Conservation (phyloP, 2,113 vertebrate genomes). For the Cichladusa arquata region DNA sequence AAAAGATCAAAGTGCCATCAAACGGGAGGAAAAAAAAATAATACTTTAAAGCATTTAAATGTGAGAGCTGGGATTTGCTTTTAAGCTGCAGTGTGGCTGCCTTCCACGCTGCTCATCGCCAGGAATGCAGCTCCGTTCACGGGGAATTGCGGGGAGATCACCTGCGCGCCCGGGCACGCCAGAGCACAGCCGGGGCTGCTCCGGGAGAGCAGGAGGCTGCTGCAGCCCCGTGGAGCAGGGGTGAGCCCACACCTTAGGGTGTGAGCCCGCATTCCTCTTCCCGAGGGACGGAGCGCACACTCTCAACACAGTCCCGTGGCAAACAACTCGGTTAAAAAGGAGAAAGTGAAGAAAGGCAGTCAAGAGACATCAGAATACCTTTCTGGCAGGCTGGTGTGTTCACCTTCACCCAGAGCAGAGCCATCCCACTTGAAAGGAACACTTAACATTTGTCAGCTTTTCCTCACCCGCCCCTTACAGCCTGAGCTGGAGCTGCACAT, state of each 20-base stretch:
- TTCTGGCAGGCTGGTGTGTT: background rate
- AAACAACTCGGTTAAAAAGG: background rate
- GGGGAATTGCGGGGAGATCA: background rate
- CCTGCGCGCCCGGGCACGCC: constrained; percentile 29
- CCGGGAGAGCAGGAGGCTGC: background rate
- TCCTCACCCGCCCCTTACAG: background rate
- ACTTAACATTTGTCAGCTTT: constrained; percentile 12
- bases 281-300: background rate
- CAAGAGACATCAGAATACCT: background rate
- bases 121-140: constrained; percentile 19
- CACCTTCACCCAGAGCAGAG: constrained; percentile 11
- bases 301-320: background rate
- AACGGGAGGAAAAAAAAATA: background rate
- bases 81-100: background rate
- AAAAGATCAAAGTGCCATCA: background rate
- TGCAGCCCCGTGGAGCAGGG: background rate
- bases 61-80: background rate
- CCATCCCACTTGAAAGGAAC: constrained; percentile 10
- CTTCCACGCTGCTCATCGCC: background rate
- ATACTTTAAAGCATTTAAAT: background rate
- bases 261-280: background rate
- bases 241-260: constrained; percentile 45
- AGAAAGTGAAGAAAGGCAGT: background rate
- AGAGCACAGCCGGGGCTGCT: background rate
- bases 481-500: background rate